phyloP scores from a whole-genome alignment of 1,140 invertebrate genomes.

The Micrasema longulum region DNA sequence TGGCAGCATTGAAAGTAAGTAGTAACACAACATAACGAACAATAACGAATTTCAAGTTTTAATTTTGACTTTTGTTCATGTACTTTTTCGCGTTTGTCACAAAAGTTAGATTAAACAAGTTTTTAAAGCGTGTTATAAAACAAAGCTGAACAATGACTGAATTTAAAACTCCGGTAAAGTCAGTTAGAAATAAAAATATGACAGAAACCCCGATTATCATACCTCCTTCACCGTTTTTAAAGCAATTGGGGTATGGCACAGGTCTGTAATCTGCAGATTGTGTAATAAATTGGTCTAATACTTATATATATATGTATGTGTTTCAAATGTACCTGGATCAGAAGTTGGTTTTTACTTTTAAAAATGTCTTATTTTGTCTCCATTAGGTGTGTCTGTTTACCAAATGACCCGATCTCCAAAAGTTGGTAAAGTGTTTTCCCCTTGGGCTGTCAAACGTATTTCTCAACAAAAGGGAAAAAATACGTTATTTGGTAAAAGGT shows the following conservation, averaged over 20 bases:
- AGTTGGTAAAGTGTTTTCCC: constrained; percentile 74
- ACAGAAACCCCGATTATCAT: constrained; percentile 49
- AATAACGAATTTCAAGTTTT: too few relatives aligned
- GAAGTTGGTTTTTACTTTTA: constrained; percentile 31
- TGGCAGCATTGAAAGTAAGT: too few relatives aligned
- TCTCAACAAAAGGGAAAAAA: constrained; percentile 59
- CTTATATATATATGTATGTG: constrained; percentile 52
- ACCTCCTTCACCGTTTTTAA: constrained; percentile 77
- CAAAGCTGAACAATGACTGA: constrained; percentile 61
- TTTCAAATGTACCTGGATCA: not conserved
- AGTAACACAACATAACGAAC: too few relatives aligned
- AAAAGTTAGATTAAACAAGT: too few relatives aligned
- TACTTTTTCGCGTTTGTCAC: too few relatives aligned
- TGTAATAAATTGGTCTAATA: not conserved
- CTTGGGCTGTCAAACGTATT: constrained; percentile 84
- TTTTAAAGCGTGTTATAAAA: too few relatives aligned
- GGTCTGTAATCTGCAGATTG: constrained; percentile 65
- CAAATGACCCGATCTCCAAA: constrained; percentile 78
- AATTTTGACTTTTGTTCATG: too few relatives aligned
- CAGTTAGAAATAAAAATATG: constrained; percentile 50
- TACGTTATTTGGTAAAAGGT: constrained; percentile 66
- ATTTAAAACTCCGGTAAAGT: constrained; percentile 62
- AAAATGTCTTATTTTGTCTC: too few relatives aligned
- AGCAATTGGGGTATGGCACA: constrained; percentile 80
- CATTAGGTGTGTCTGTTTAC: constrained; percentile 80